Conservation (phyloP, 2,888 invertebrate genomes). For the Platycnemis pennipes region DNA sequence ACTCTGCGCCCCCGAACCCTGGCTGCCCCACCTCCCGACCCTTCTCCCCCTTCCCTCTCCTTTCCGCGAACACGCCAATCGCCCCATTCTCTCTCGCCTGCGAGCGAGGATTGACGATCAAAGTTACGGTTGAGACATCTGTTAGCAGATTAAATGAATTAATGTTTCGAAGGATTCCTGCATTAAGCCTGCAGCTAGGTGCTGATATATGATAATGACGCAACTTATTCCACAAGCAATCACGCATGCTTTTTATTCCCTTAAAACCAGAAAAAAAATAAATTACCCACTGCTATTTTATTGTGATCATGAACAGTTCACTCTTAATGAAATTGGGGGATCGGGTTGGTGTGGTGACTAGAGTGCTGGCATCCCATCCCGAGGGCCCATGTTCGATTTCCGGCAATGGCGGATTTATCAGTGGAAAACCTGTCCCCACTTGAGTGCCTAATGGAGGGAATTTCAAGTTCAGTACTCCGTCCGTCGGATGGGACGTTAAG, state of each 20-base stretch:
- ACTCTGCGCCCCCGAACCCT: not conserved
- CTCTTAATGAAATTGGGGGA: no score
- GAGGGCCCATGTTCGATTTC: no score
- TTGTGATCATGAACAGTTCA: no score
- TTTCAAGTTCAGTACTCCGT: no score
- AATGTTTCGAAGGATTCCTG: not conserved
- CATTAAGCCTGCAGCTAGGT: not conserved
- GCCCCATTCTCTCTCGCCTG: conserved; percentile 11
- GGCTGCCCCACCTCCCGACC: not conserved
- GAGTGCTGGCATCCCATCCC: no score
- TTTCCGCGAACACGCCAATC: not conserved
- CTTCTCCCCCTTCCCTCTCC: not conserved
- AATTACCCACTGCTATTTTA: no score
- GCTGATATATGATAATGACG: not conserved
- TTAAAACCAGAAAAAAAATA: no score
- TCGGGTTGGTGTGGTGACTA: no score
- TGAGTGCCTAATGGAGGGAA: no score
- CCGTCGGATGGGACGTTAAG: no score
- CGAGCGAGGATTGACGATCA: not conserved
- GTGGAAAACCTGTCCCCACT: no score
- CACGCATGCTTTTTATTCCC: not conserved
- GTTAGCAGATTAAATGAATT: conserved; percentile 28
- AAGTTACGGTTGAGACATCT: conserved; percentile 5
- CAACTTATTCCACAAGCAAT: not conserved
- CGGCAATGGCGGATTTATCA: no score